Evolutionary conservation across 1,140 invertebrate species (phyloP), one percentile per base, ranked within the genome.

Genomic region (Thaumetopoea pityocampa): DNA sequence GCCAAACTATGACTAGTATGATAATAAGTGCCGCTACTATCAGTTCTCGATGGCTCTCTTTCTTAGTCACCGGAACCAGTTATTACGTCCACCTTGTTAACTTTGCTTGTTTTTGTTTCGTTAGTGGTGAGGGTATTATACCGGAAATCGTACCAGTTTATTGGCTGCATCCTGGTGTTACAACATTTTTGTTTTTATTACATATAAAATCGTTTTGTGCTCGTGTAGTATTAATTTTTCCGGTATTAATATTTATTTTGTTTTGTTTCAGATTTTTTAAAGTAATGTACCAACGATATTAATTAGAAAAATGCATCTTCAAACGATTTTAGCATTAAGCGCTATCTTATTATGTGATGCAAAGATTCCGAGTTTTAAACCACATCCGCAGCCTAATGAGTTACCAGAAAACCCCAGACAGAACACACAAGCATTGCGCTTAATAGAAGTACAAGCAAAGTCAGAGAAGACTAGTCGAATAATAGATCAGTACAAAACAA

Each of bases 321-420:
- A 64, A 67, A 51, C 62, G 17, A 46, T 77, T 36, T 54, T 83
- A 51, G 59, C 70, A 23, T 62, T 84, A 51, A 67, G 69, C 50
- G 58, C 59, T 10, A 63, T 77, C 34, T 63, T 80, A 29, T 36
- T 76, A 8, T 81, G 79, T 42, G 67, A 81, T 36, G 80, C 77
- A 5, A 84, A 84, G 51, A 40, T 84, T 22, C 67, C 77, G 7
- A 64, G 67, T 50, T 58, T 57, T 9, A 71, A 69, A 33, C 59
- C 46, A 23, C 50, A 50, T 15, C 35, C 44, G n/a, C 60, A 63
- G 33, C 54, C 62, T 12, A 71, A 80, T 29, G 65, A 74, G 11
- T 29, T 82, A 41, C 55, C 67, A 50, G 24, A 41, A 10, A 73
- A 68, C 27, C 57, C 58, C 4, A 56, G 50, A 37, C 61, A 74